A percentile compares a stretch with the other conserved stretches of the same genome.
Evolutionary conservation across 2,888 invertebrate species (phyloP).

Genomic region (Troglohyphantes excavatus): DNA sequence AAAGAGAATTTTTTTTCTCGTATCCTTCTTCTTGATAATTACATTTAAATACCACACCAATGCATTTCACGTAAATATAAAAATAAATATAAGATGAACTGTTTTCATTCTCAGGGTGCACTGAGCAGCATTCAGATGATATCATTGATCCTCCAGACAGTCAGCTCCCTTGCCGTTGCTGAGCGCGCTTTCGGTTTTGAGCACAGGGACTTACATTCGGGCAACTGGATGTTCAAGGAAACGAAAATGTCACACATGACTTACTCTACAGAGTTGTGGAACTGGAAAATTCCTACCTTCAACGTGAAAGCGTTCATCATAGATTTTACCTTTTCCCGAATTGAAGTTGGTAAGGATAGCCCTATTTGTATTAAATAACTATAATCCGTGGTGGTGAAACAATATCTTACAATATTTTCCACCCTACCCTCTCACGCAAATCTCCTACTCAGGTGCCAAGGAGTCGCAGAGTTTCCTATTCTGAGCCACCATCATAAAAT

Average conservation of each 20-base stretch:
- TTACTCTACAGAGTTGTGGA: neutral
- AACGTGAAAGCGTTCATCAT: conserved; percentile 30
- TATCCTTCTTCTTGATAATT: neutral
- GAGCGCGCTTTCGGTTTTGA: conserved; percentile 28
- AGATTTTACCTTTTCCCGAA: conserved; percentile 36
- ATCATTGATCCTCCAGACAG: conserved; percentile 33
- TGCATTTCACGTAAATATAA: too few relatives aligned
- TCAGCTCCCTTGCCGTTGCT: conserved; percentile 23
- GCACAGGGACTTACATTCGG: conserved; percentile 32
- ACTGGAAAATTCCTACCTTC: neutral
- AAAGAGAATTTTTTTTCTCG: neutral
- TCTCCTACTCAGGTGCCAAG: too few relatives aligned
- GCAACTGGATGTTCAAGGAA: conserved; percentile 6
- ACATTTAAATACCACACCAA: neutral
- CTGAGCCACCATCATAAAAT: too few relatives aligned
- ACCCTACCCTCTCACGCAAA: too few relatives aligned
- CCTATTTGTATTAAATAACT: too few relatives aligned
- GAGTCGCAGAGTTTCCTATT: too few relatives aligned
- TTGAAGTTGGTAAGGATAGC: conserved; percentile 3
- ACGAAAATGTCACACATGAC: neutral
- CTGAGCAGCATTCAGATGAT: neutral
- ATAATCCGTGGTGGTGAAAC: too few relatives aligned
- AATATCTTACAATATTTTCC: too few relatives aligned
- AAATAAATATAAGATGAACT: too few relatives aligned
- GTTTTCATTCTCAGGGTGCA: neutral